Conservation (phyloP, 2,797 vertebrate species). For the Sebastes iracundus region DNA sequence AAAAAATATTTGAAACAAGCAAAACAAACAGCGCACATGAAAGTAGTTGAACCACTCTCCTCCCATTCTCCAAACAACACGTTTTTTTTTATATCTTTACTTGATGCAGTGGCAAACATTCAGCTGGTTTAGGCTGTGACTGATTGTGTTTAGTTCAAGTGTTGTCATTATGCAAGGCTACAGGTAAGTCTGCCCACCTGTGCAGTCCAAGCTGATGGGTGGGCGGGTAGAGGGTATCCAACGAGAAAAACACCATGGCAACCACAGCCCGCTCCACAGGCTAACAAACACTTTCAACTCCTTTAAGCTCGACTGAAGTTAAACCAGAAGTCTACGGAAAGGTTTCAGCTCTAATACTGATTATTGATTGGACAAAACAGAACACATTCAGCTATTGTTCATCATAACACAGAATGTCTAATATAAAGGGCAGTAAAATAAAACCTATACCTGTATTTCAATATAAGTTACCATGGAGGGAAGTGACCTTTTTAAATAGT, state of each 20-base stretch:
- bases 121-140: constrained; percentile 82
- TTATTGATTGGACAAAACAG: constrained; percentile 9
- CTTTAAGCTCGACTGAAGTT: background rate
- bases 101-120: constrained; percentile 86
- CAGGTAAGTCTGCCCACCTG: constrained; percentile 32
- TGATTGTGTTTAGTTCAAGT: constrained; percentile 84
- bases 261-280: background rate
- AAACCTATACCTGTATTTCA: background rate
- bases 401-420: background rate
- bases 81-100: constrained; percentile 77
- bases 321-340: background rate
- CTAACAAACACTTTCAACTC: background rate
- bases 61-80: constrained; percentile 71
- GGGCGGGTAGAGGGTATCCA: background rate
- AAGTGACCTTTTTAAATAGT: background rate
- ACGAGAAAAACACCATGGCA: background rate
- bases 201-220: background rate
- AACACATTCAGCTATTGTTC: constrained; percentile 4
- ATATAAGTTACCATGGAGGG: background rate
- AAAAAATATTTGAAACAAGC: constrained; percentile 79
- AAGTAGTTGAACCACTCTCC: constrained; percentile 84
- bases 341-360: constrained; percentile 11
- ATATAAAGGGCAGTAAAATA: background rate
- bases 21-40: constrained; percentile 86
- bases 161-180: constrained; percentile 81